These are phyloP conservation scores for Gymnoscelis rufifasciata DNA, from an alignment of 2,888 invertebrate species.

Conservation along the genomic window DNA sequence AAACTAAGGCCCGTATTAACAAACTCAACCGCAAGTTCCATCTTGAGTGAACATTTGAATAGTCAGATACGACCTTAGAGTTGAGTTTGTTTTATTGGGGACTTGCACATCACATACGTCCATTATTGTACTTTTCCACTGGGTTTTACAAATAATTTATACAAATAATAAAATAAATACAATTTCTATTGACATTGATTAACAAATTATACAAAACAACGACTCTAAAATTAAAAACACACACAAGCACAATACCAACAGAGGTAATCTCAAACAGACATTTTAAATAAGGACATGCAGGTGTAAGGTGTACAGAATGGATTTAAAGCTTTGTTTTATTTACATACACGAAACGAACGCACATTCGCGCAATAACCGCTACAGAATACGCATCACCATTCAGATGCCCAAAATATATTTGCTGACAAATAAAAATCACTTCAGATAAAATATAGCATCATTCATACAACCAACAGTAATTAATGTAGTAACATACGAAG, in stretches of 20 bases:
- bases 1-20: no score
- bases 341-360: conserved; percentile 9
- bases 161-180: conserved; percentile 5
- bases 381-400: not conserved
- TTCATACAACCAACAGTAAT: conserved; percentile 7
- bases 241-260: conserved; percentile 10
- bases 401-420: not conserved
- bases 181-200: no score
- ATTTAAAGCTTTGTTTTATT: conserved; percentile 23
- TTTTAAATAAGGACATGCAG: conserved; percentile 6
- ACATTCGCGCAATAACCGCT: not conserved
- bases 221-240: conserved; percentile 8
- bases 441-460: not conserved
- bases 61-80: no score
- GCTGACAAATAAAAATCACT: not conserved
- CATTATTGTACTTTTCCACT: conserved; percentile 13
- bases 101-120: not conserved
- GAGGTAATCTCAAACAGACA: conserved; percentile 9
- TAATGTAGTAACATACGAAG: conserved; percentile 10
- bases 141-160: conserved; percentile 12
- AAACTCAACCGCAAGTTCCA: no score
- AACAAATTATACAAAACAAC: conserved; percentile 17
- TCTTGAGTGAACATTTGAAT: no score
- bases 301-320: conserved; percentile 15
- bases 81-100: no score